Percentiles rank a stretch among this genome's conserved stretches.
Evolutionary conservation across 1,140 invertebrate genomes (phyloP).

Genomic region (Subanguina moxae): DNA sequence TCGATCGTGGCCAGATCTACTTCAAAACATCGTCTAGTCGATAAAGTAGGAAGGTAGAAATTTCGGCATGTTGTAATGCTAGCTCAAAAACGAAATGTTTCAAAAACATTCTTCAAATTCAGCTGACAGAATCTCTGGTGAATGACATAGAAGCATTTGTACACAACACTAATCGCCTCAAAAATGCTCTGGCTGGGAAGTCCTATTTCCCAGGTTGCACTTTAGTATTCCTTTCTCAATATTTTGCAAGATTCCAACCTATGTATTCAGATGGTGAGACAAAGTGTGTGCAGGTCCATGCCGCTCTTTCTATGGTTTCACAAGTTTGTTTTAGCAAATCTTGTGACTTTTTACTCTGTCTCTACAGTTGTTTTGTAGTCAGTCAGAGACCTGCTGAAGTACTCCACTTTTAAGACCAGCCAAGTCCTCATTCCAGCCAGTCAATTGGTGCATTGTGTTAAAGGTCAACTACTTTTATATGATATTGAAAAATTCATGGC

Average conservation of each 20-base stretch:
- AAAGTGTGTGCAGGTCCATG: conserved; percentile 52
- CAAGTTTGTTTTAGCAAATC: conserved; percentile 8
- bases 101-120: too few species aligned
- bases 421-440: conserved; percentile 51
- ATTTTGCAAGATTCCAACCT: neutral
- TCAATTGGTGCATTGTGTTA: conserved; percentile 53
- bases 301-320: conserved; percentile 52
- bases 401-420: conserved; percentile 54
- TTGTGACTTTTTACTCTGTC: too few species aligned
- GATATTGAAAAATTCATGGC: too few species aligned
- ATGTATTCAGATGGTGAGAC: conserved; percentile 43
- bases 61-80: too few species aligned
- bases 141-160: conserved; percentile 53
- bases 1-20: too few species aligned
- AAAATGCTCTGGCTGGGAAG: conserved; percentile 38
- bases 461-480: conserved; percentile 27
- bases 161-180: conserved; percentile 47
- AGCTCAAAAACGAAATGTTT: too few species aligned
- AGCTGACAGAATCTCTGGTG: conserved; percentile 42
- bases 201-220: conserved; percentile 37
- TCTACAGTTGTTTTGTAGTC: conserved; percentile 10
- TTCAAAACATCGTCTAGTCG: too few species aligned
- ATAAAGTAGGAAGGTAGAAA: too few species aligned
- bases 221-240: neutral
- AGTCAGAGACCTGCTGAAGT: conserved; percentile 48